phyloP scores from a whole-genome alignment of 2,888 invertebrate genomes.

The Pandemis heparana region DNA sequence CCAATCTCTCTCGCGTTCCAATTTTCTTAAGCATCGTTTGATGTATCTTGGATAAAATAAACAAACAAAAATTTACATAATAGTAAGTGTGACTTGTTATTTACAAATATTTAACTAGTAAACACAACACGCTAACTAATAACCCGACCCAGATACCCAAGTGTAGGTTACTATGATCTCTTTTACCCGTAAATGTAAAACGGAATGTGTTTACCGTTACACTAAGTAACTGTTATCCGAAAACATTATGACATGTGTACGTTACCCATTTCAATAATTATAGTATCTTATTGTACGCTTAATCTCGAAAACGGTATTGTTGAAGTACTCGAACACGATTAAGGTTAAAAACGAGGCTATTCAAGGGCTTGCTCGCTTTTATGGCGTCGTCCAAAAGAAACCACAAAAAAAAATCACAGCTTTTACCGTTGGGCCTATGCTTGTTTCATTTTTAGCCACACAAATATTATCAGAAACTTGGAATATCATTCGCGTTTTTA shows the following conservation, averaged over 20 bases:
- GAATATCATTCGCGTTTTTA: slow-evolving; percentile 4
- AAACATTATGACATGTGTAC: slow-evolving; percentile 24
- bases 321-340: slow-evolving; percentile 16
- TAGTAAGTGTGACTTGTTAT: slow-evolving; percentile 4
- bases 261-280: slow-evolving; percentile 14
- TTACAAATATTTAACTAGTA: slow-evolving; percentile 12
- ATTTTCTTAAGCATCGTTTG: slow-evolving; percentile 20
- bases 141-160: slow-evolving; percentile 24
- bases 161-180: slow-evolving; percentile 27
- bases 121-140: slow-evolving; percentile 12
- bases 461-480: background rate
- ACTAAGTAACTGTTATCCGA: slow-evolving; percentile 33
- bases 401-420: slow-evolving; percentile 33
- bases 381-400: slow-evolving; percentile 25
- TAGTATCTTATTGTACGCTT: slow-evolving; percentile 9
- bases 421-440: slow-evolving; percentile 18
- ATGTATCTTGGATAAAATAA: slow-evolving; percentile 4
- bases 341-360: slow-evolving; percentile 17
- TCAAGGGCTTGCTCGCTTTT: slow-evolving; percentile 21
- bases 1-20: slow-evolving; percentile 7
- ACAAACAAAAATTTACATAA: background rate
- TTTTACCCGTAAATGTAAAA: slow-evolving; percentile 35
- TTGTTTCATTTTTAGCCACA: slow-evolving; percentile 18
- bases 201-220: slow-evolving; percentile 35
- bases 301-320: slow-evolving; percentile 23